phyloP scores from a whole-genome alignment of 2,113 vertebrate species.

The Thamnophis sirtalis region DNA sequence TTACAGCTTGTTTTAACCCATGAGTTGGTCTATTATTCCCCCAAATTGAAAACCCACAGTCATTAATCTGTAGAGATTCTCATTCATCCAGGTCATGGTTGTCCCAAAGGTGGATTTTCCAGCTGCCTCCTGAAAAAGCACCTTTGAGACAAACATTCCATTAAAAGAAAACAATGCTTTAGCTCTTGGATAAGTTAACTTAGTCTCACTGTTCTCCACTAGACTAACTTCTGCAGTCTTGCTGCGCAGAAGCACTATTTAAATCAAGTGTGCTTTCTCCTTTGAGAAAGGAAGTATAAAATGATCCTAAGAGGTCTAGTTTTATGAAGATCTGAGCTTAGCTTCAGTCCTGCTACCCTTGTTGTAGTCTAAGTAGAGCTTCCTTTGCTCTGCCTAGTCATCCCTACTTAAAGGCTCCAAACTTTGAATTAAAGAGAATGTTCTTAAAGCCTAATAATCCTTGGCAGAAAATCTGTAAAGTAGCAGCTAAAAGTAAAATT shows the following conservation, averaged over 20 bases:
- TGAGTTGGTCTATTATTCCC: background rate
- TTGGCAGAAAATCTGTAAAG: background rate
- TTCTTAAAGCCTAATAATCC: background rate
- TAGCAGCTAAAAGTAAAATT: background rate
- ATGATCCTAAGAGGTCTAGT: background rate
- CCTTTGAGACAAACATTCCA: background rate
- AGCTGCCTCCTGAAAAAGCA: no score
- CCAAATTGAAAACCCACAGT: background rate
- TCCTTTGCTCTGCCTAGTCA: background rate
- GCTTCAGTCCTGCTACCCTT: background rate
- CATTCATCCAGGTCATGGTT: no score
- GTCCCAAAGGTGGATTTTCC: no score
- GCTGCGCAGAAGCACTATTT: background rate
- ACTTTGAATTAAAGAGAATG: background rate
- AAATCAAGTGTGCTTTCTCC: background rate
- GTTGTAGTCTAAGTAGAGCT: background rate
- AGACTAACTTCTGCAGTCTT: background rate
- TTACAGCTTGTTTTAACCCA: background rate
- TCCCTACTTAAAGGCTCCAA: background rate
- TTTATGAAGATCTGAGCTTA: background rate
- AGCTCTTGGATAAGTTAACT: background rate
- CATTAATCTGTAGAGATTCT: no score
- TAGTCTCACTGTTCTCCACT: background rate
- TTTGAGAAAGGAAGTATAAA: background rate
- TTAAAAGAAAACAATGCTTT: background rate